Conservation (phyloP, 92 coral and sea anemone species). For the Micromussa lordhowensis region DNA sequence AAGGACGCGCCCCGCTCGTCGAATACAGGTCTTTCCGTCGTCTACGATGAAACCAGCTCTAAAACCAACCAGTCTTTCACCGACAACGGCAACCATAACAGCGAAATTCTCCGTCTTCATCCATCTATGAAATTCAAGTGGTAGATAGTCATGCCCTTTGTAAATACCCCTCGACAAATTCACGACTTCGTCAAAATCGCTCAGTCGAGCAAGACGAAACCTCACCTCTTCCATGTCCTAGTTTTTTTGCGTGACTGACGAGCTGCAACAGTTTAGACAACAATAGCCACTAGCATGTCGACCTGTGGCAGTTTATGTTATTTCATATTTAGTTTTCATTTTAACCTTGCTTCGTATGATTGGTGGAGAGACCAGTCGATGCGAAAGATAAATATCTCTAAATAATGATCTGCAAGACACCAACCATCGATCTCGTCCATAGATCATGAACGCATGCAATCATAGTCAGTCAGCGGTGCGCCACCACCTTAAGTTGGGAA, state of each 20-base stretch:
- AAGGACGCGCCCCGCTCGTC: slow-evolving; percentile 83
- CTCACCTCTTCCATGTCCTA: not conserved
- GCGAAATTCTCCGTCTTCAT: slow-evolving; percentile 18
- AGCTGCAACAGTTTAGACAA: not conserved
- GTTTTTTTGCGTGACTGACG: not conserved
- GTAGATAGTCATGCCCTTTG: slow-evolving; percentile 43
- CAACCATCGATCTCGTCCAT: not conserved
- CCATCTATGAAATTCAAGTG: slow-evolving; percentile 29
- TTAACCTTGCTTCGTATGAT: slow-evolving; percentile 6
- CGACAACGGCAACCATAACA: slow-evolving; percentile 23
- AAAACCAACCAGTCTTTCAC: slow-evolving; percentile 71
- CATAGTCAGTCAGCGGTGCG: no score
- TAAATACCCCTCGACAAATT: slow-evolving; percentile 45
- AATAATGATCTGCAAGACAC: not conserved
- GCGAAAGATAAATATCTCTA: not conserved
- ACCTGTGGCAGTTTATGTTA: not conserved
- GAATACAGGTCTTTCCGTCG: slow-evolving; percentile 73
- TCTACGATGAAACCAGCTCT: slow-evolving; percentile 84
- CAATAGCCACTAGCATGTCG: not conserved
- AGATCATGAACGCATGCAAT: not conserved
- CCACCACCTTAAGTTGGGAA: no score
- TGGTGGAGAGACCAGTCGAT: not conserved
- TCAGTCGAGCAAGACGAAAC: slow-evolving; percentile 29
- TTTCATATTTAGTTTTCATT: not conserved
- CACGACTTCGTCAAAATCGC: slow-evolving; percentile 27